phyloP scores from a whole-genome alignment of 2,797 vertebrate genomes.

The Gobionotothen gibberifrons region DNA sequence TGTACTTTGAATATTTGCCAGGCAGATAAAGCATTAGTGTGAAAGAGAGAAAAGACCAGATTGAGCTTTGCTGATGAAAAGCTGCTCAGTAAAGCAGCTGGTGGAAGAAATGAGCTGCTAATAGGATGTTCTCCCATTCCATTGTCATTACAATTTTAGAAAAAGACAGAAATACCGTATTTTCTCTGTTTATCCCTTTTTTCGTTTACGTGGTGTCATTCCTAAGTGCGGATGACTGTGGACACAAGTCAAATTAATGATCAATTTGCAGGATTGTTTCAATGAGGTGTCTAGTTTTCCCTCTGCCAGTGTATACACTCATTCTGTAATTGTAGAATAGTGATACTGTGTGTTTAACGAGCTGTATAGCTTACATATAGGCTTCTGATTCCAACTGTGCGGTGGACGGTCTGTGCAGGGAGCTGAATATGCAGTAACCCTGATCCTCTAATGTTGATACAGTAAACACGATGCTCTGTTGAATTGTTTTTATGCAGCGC shows the following conservation, averaged over 20 bases:
- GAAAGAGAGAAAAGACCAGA: constrained; percentile 28
- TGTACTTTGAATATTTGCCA: constrained; percentile 35
- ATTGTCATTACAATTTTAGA: constrained; percentile 33
- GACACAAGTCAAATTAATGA: constrained; percentile 51
- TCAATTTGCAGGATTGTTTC: constrained; percentile 56
- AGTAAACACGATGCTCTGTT: constrained; percentile 63
- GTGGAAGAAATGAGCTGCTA: constrained; percentile 41
- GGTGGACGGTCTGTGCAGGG: constrained; percentile 45
- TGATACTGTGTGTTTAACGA: constrained; percentile 63
- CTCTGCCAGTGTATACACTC: constrained; percentile 31
- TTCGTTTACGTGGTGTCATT: constrained; percentile 39
- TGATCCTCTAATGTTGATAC: constrained; percentile 67
- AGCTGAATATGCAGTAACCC: constrained; percentile 71
- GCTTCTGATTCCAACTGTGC: constrained; percentile 57
- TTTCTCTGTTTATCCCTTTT: constrained; percentile 27
- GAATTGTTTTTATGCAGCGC: constrained; percentile 67
- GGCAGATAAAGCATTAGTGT: constrained; percentile 23
- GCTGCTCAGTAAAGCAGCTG: constrained; percentile 39
- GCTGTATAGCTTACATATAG: constrained; percentile 51
- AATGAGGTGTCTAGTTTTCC: constrained; percentile 27
- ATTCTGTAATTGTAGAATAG: constrained; percentile 47
- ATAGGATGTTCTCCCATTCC: constrained; percentile 23
- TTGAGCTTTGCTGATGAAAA: constrained; percentile 29
- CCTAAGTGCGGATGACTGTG: constrained; percentile 29
- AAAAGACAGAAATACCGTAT: constrained; percentile 17